Evolutionary conservation across 2,888 invertebrate genomes (phyloP).

Genomic region (Andrena marginata): DNA sequence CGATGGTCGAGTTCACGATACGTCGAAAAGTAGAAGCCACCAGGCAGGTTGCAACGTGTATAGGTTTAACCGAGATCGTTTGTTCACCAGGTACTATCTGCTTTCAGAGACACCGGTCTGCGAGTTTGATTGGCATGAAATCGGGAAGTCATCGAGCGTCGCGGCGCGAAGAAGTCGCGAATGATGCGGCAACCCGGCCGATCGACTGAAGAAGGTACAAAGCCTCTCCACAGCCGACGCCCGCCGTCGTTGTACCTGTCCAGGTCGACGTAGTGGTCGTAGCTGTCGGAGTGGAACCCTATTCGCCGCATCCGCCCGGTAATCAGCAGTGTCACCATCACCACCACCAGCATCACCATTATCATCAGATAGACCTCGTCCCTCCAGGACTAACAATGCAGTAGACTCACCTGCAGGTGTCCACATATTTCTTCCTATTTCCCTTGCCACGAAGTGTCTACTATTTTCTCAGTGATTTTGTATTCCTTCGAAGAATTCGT

Average conservation of each 20-base stretch:
- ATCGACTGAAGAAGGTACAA: slow-evolving; percentile 85
- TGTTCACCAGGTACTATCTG: slow-evolving; percentile 91
- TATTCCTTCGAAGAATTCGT: no score
- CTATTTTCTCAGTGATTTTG: no score
- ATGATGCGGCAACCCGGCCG: slow-evolving; percentile 88
- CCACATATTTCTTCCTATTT: slow-evolving; percentile 58
- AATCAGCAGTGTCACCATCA: slow-evolving; percentile 82
- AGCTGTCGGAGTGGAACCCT: slow-evolving; percentile 78
- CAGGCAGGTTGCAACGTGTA: background rate
- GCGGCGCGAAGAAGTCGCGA: no score
- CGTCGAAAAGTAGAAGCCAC: background rate
- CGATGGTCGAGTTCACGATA: no score
- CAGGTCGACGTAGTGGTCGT: slow-evolving; percentile 74
- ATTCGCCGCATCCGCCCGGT: slow-evolving; percentile 85
- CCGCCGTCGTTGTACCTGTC: slow-evolving; percentile 68
- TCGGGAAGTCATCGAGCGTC: slow-evolving; percentile 87
- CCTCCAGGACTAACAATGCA: slow-evolving; percentile 73
- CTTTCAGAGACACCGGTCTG: slow-evolving; percentile 96
- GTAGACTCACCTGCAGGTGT: slow-evolving; percentile 69
- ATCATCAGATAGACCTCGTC: slow-evolving; percentile 76
- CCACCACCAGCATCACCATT: slow-evolving; percentile 79
- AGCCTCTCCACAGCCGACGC: slow-evolving; percentile 78
- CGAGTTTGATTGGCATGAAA: slow-evolving; percentile 98
- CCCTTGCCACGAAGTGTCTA: no score
- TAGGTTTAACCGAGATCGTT: slow-evolving; percentile 4